Percentiles rank a stretch among this genome's conserved stretches.
Evolutionary conservation across 2,113 vertebrate genomes (phyloP).

Genomic region (Corythornis madagascariensis): DNA sequence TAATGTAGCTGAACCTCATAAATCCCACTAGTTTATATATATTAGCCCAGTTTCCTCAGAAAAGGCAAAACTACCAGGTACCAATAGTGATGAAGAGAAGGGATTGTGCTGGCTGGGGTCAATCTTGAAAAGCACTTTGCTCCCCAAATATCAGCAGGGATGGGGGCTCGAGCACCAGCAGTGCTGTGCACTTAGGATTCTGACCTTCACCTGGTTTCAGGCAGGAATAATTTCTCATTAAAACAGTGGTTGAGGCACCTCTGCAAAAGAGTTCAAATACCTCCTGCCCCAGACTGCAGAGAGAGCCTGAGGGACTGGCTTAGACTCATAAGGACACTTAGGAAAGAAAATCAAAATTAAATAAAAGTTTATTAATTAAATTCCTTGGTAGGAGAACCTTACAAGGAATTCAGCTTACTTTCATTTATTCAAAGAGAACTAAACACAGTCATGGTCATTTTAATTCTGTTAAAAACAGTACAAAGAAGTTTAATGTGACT

Average conservation of each 20-base stretch:
- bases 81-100: background rate
- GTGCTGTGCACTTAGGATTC: background rate
- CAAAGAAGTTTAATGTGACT: background rate
- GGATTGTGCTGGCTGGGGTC: background rate
- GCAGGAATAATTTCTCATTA: background rate
- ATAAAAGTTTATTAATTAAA: slow-evolving; percentile 35
- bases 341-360: slow-evolving; percentile 19
- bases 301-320: background rate
- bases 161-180: background rate
- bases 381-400: background rate
- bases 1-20: background rate
- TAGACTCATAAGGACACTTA: background rate
- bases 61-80: background rate
- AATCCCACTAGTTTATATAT: background rate
- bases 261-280: fast-evolving
- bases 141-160: background rate
- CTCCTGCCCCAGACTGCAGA: background rate
- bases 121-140: background rate
- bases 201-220: background rate
- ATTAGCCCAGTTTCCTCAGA: background rate
- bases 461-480: slow-evolving; percentile 26
- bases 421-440: slow-evolving; percentile 3
- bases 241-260: fast-evolving
- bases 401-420: slow-evolving; percentile 3
- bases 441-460: background rate